A percentile compares a stretch with the other conserved stretches of the same genome.
Evolutionary conservation across 2,888 invertebrate genomes (phyloP).

Genomic region (Ophion costatus): DNA sequence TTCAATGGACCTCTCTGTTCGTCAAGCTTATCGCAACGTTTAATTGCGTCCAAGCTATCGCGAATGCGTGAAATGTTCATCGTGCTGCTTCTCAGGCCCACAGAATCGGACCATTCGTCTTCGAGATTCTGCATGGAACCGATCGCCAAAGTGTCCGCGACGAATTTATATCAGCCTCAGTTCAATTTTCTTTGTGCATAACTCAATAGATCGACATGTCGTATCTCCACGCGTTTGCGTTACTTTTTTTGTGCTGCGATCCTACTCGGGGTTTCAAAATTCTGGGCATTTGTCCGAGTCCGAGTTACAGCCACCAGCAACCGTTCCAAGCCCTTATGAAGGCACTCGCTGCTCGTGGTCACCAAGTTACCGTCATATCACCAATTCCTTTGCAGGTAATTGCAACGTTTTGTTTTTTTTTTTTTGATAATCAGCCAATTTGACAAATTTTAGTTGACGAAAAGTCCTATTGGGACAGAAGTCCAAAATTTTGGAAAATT

Average conservation of each 20-base stretch:
- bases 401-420: neutral
- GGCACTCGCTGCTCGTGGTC: constrained; percentile 75
- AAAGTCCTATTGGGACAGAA: no score
- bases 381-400: constrained; percentile 77
- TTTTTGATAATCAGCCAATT: no score
- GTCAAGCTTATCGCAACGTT: constrained; percentile 6
- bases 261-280: constrained; percentile 72
- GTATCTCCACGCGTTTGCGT: constrained; percentile 10
- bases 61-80: neutral
- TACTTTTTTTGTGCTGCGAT: constrained; percentile 19
- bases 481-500: no score
- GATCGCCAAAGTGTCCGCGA: constrained; percentile 6
- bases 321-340: constrained; percentile 80
- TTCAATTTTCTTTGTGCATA: neutral
- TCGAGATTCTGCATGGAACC: constrained; percentile 32
- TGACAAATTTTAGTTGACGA: no score
- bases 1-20: constrained; percentile 10
- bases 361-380: constrained; percentile 77
- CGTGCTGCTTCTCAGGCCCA: neutral
- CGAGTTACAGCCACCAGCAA: constrained; percentile 80
- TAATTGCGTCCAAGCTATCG: neutral
- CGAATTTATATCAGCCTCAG: neutral
- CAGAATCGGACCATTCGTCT: constrained; percentile 39
- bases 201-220: constrained; percentile 24
- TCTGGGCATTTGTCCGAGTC: constrained; percentile 78